Evolutionary conservation across 2,113 vertebrate genomes (phyloP).

Genomic region (Leiothrix lutea): DNA sequence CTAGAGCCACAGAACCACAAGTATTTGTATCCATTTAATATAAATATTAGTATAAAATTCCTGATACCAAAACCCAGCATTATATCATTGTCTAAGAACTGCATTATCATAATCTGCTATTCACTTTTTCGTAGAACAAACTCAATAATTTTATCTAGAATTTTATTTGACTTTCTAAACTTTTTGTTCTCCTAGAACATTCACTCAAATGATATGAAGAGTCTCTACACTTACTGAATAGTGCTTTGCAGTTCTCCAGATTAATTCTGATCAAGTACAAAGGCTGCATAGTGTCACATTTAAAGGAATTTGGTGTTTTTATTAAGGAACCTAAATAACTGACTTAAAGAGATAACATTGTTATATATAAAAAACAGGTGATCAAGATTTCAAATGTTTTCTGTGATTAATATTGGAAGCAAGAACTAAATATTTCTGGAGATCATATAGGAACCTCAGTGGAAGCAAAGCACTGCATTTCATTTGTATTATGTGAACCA

Average conservation of each 20-base stretch:
- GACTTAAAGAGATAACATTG: not conserved
- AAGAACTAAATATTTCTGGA: not conserved
- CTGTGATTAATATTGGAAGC: not conserved
- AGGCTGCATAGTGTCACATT: not conserved
- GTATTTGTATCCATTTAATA: not conserved
- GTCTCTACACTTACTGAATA: not conserved
- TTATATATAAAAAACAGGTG: not conserved
- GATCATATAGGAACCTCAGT: not conserved
- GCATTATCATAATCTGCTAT: not conserved
- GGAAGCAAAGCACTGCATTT: not conserved
- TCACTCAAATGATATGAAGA: not conserved
- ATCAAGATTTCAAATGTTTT: not conserved
- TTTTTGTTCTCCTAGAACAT: not conserved
- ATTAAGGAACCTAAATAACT: not conserved
- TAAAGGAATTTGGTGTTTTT: not conserved
- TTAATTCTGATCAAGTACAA: not conserved
- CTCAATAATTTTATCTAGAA: not conserved
- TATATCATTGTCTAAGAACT: not conserved
- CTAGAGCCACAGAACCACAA: not conserved
- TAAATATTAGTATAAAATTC: not conserved
- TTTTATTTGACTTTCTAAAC: not conserved
- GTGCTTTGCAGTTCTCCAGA: not conserved
- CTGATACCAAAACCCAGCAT: not conserved
- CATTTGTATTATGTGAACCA: rapidly evolving
- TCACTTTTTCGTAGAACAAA: not conserved